Conservation (phyloP, 2,888 invertebrate genomes). For the Drosophila kambysellisi region DNA sequence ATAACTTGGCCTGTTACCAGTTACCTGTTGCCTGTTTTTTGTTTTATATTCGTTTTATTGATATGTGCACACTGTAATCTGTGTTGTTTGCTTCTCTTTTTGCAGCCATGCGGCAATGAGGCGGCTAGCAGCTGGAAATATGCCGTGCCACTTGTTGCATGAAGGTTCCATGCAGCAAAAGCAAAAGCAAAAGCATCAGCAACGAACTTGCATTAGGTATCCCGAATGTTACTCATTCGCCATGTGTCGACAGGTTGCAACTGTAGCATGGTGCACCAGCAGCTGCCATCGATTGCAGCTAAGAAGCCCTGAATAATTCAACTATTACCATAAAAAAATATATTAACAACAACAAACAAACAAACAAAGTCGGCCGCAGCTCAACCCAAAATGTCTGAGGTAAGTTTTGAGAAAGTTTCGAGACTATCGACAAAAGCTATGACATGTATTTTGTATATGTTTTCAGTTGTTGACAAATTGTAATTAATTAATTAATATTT, state of each 20-base stretch:
- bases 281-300: conserved; percentile 31
- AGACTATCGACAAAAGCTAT: neutral
- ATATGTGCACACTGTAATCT: conserved; percentile 19
- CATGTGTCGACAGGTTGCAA: conserved; percentile 58
- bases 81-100: conserved; percentile 14
- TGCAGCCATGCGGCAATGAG: conserved; percentile 55
- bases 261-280: conserved; percentile 50
- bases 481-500: too few relatives aligned
- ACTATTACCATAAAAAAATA: conserved; percentile 16
- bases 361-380: conserved; percentile 45
- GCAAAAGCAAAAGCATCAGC: conserved; percentile 30
- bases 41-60: neutral
- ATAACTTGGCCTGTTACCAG: neutral
- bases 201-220: conserved; percentile 61
- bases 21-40: neutral
- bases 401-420: conserved; percentile 33
- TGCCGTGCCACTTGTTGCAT: conserved; percentile 72
- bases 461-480: too few relatives aligned
- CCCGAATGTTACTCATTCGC: conserved; percentile 57
- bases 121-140: conserved; percentile 54
- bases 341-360: conserved; percentile 13
- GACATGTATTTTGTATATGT: too few relatives aligned
- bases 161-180: conserved; percentile 16
- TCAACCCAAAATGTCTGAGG: conserved; percentile 69
- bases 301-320: conserved; percentile 36